Base-by-base conservation (phyloP, 2,113 vertebrate species). In the Elanoides forficatus region DNA sequence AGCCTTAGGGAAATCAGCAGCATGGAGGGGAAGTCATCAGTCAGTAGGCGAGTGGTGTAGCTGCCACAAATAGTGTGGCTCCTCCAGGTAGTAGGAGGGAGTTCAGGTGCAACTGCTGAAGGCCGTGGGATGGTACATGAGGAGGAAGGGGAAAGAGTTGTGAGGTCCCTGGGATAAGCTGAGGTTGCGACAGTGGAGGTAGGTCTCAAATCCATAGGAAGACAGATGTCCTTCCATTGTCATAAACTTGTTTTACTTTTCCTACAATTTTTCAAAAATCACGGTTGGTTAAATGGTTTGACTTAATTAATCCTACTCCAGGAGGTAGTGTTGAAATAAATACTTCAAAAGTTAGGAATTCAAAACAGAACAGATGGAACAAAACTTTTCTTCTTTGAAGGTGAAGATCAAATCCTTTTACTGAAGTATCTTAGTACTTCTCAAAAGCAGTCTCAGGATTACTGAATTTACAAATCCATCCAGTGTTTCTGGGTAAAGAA, bases 101-200 rank as follows among this genome's bases (percentile, higher is more conserved):
- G 47, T 68, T 88, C 12, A 38, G 42, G 29, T 72, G 42, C 56
- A 66, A 5, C 42, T 74, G 30, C 62, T 68, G 56, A 26, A 55
- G 48, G 29, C 50, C 0, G 1, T 48, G 60, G 73, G 56, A 79
- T 43, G 56, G 43, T 55, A 8, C 11, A 1, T 1, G 1, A 42
- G 67, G 45, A 81, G 40, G 34, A 74, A 40, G 6, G 7, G 23
- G 16, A 17, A 18, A 40, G 29, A 47, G 14, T n/a, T 42, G 27
- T 1, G 27, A 62, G 56, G 13, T 45, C 32, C 36, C 23, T 50
- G 48, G 36, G 8, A 22, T 75, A 75, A 82, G 4, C 42, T 55
- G 74, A 63, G 52, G 15, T 72, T 67, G 13, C n/a, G 53, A 1
- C 30, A 68, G 4, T 13, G 13, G 50, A 60, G 13, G 7, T 72